phyloP scores from a whole-genome alignment of 1,140 invertebrate genomes.

The Cydia splendana region DNA sequence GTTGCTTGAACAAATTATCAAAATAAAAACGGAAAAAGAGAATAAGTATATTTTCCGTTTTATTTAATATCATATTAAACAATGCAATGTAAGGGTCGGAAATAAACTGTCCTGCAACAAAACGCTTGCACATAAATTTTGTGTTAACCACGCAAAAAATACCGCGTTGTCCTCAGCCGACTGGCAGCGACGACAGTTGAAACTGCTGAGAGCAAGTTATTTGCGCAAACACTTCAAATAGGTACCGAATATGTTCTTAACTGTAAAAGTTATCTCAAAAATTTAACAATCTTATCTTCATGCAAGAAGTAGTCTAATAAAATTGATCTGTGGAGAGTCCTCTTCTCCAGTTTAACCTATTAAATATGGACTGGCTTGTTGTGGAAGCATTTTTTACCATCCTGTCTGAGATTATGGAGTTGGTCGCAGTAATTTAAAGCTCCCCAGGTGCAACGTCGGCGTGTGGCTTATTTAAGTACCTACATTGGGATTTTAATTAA shows the following conservation, averaged over 20 bases:
- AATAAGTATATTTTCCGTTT: not conserved
- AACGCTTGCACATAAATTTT: conserved; percentile 8
- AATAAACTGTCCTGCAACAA: not conserved
- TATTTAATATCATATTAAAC: not conserved
- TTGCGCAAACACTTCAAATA: not conserved
- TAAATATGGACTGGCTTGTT: conserved; percentile 45
- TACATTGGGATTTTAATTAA: conserved; percentile 74
- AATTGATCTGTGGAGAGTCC: conserved; percentile 57
- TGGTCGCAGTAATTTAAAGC: conserved; percentile 56
- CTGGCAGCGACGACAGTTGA: not conserved
- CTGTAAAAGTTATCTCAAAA: not conserved
- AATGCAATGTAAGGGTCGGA: conserved; percentile 8
- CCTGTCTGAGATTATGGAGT: conserved; percentile 35
- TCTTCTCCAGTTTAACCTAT: conserved; percentile 39
- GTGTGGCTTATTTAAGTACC: conserved; percentile 65
- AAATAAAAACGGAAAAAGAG: not conserved
- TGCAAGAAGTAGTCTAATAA: conserved; percentile 56
- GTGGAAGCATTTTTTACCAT: conserved; percentile 52
- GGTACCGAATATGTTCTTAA: not conserved
- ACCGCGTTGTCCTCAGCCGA: not conserved
- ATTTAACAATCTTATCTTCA: not conserved
- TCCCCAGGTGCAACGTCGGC: conserved; percentile 64
- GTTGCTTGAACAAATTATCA: not conserved
- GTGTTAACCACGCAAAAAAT: conserved; percentile 9
- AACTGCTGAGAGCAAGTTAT: not conserved